Conservation (phyloP, 2,888 invertebrate genomes). For the Incurvaria masculella region DNA sequence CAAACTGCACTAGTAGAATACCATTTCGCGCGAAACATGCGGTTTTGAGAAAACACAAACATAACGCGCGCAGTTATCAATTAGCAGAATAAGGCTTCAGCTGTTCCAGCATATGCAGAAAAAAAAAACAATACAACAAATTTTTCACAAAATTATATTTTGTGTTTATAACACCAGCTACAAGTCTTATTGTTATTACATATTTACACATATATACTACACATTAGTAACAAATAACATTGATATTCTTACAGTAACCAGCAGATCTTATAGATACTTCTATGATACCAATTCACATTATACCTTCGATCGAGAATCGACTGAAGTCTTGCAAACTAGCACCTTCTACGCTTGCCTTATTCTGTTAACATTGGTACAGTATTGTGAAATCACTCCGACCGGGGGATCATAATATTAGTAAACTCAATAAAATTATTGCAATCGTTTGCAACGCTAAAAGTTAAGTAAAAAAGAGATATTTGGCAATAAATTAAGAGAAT, state of each 20-base stretch:
- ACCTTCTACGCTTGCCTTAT: neutral
- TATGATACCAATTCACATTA: neutral
- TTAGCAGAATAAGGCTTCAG: too few relatives aligned
- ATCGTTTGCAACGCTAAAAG: neutral
- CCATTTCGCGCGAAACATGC: too few relatives aligned
- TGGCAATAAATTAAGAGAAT: slow-evolving; percentile 53
- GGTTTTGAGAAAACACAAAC: too few relatives aligned
- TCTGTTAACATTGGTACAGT: neutral
- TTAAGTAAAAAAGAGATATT: slow-evolving; percentile 37
- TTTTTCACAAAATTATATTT: slow-evolving; percentile 60
- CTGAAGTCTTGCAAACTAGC: neutral
- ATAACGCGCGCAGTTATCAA: too few relatives aligned
- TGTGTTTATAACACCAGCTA: slow-evolving; percentile 60
- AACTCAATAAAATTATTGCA: neutral
- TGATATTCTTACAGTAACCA: slow-evolving; percentile 47
- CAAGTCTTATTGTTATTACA: slow-evolving; percentile 53
- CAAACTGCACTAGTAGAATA: too few relatives aligned
- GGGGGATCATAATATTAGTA: neutral
- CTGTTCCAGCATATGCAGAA: neutral
- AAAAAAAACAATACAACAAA: slow-evolving; percentile 26
- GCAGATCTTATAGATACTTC: slow-evolving; percentile 41
- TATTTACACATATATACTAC: slow-evolving; percentile 46
- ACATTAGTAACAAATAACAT: slow-evolving; percentile 58
- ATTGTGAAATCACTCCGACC: neutral
- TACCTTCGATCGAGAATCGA: neutral